Evolutionary conservation across 1,140 invertebrate species (phyloP), one percentile per base, ranked within the genome.

Genomic region (Drosophila paulistorum): DNA sequence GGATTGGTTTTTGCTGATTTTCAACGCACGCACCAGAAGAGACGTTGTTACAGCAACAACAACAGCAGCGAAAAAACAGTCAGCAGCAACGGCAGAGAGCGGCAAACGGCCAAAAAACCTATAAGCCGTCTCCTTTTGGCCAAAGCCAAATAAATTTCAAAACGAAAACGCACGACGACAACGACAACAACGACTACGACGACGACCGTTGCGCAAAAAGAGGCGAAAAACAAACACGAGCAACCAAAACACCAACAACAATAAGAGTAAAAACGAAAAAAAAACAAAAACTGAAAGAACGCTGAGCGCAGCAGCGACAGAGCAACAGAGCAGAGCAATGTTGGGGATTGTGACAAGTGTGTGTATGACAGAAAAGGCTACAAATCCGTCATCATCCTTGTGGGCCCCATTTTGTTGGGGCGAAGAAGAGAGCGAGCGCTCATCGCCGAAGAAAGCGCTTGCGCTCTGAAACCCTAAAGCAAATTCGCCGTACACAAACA

Each of bases 1-100:
- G 90, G 90, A 91, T 91, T 91, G 90, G 90, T 91, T 91, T 91
- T 91, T 91, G 90, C 90, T 91, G 90, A 91, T 91, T 91, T 91
- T 78, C 83, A 86, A 87, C 79, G 87, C 72, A 86, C 80, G 78
- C 80, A 77, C 65, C 58, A 61, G 48, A 68, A 78, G 20, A 17
- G 45, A 23, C 20, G 45, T 51, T 51, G 20, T 55, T 61, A 51
- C 60, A 57, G n/a, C 60, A 54, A 1, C 48, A 39, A 7, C 11
- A 62, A 45, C 17, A 35, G 42, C 58, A 45, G 17, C 26, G 66
- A 66, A 63, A 61, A 51, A 60, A 65, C 61, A 64, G 68, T 65
- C 37, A 58, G 62, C 76, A 70, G 37, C 65, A 55, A 60, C 74
- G 71, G 58, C 68, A 79, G 73, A 59, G 71, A 63, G 75, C 70